phyloP scores from a whole-genome alignment of 2,888 invertebrate species.

The Tetragonula carbonaria region DNA sequence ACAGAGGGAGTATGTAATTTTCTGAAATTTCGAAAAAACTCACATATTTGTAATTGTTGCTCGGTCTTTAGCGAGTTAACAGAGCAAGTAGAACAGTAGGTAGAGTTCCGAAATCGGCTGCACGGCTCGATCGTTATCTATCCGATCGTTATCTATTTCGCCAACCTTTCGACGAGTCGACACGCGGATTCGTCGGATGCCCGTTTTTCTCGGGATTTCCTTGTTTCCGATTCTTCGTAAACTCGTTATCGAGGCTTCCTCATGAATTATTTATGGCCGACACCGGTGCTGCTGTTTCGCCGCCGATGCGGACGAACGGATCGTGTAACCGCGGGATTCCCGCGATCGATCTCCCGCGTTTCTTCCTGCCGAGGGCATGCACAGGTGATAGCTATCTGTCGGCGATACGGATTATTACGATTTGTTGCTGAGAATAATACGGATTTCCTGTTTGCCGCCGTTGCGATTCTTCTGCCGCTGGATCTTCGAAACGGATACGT shows the following conservation, averaged over 20 bases:
- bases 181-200: slow-evolving; percentile 45
- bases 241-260: slow-evolving; percentile 58
- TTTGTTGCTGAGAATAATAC: slow-evolving; percentile 45
- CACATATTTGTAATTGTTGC: too few species aligned
- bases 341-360: slow-evolving; percentile 50
- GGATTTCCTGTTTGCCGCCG: not conserved
- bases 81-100: too few species aligned
- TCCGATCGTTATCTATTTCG: slow-evolving; percentile 26
- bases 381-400: slow-evolving; percentile 38
- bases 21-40: too few species aligned
- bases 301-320: slow-evolving; percentile 31
- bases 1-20: too few species aligned
- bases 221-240: slow-evolving; percentile 60
- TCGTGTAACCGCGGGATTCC: slow-evolving; percentile 50
- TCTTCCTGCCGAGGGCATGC: not conserved
- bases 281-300: not conserved
- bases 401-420: slow-evolving; percentile 52
- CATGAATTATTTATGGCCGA: slow-evolving; percentile 61
- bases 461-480: not conserved
- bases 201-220: slow-evolving; percentile 55
- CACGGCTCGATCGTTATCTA: not conserved
- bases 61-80: too few species aligned
- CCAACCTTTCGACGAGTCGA: slow-evolving; percentile 46
- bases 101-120: too few species aligned
- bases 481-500: not conserved